A percentile compares a stretch with the other conserved stretches of the same genome.
These are phyloP conservation scores for Lutraria rhynchaena DNA, from an alignment of 1,140 invertebrate genomes.

Conservation along the genomic window DNA sequence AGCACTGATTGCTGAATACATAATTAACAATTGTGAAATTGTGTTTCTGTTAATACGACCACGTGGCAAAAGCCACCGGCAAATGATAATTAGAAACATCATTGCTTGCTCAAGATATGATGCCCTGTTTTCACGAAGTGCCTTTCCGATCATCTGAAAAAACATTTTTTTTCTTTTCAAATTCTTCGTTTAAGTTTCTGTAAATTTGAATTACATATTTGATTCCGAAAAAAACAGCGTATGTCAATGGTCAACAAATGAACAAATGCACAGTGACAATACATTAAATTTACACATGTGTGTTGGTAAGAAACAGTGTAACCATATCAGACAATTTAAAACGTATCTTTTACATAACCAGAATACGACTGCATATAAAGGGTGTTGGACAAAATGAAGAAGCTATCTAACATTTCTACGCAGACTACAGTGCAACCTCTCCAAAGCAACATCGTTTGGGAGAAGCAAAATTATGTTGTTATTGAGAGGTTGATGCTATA, in stretches of 20 bases:
- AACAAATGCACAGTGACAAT: background rate
- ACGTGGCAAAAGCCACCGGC: slow-evolving; percentile 92
- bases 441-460: no score
- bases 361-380: no score
- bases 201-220: no score
- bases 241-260: background rate
- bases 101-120: slow-evolving; percentile 90
- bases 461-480: no score
- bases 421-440: no score
- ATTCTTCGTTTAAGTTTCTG: background rate
- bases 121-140: background rate
- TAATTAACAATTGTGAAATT: slow-evolving; percentile 88
- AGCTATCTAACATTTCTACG: no score
- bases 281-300: no score
- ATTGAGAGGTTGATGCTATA: no score
- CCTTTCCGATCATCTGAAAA: background rate
- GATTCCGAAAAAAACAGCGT: background rate
- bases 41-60: slow-evolving; percentile 92
- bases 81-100: slow-evolving; percentile 93
- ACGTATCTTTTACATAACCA: no score
- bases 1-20: slow-evolving; percentile 54
- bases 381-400: no score
- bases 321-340: no score
- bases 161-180: background rate
- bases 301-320: no score